These are phyloP conservation scores for Eurystomus glaucurus DNA, from an alignment of 2,797 vertebrate species.

Conservation along the genomic window DNA sequence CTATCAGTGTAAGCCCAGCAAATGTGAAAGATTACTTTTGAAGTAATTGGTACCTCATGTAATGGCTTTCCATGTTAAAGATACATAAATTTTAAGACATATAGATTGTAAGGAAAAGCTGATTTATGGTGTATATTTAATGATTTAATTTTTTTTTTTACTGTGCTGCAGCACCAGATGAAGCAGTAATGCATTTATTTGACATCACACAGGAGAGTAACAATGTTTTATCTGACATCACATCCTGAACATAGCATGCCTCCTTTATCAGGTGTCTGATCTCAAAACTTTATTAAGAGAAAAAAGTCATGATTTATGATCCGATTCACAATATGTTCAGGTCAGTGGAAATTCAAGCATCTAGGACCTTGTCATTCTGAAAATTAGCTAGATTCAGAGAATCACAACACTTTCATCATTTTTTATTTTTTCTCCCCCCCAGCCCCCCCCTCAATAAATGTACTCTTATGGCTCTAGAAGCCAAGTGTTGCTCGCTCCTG, in stretches of 20 bases:
- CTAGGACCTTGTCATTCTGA: not conserved
- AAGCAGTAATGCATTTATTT: not conserved
- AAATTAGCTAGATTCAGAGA: not conserved
- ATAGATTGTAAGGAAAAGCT: slow-evolving; percentile 61
- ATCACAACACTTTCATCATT: not conserved
- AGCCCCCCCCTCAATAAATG: not conserved
- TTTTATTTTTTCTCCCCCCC: no score
- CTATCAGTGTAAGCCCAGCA: slow-evolving; percentile 27
- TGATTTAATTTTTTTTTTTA: slow-evolving; percentile 66
- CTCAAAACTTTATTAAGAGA: not conserved
- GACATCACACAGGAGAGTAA: not conserved
- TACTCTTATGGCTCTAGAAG: not conserved
- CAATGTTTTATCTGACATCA: not conserved
- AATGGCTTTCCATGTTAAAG: slow-evolving; percentile 56
- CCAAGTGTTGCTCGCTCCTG: not conserved
- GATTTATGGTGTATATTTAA: slow-evolving; percentile 66
- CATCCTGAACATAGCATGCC: not conserved
- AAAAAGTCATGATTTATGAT: not conserved
- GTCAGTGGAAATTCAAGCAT: not conserved
- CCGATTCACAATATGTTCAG: not conserved
- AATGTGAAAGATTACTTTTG: slow-evolving; percentile 64
- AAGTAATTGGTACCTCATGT: slow-evolving; percentile 75
- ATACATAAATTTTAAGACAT: slow-evolving; percentile 67
- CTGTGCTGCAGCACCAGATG: slow-evolving; percentile 28
- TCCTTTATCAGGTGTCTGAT: not conserved